These are phyloP conservation scores for Amazona guildingii DNA, from an alignment of 2,113 vertebrate species.

Conservation along the genomic window DNA sequence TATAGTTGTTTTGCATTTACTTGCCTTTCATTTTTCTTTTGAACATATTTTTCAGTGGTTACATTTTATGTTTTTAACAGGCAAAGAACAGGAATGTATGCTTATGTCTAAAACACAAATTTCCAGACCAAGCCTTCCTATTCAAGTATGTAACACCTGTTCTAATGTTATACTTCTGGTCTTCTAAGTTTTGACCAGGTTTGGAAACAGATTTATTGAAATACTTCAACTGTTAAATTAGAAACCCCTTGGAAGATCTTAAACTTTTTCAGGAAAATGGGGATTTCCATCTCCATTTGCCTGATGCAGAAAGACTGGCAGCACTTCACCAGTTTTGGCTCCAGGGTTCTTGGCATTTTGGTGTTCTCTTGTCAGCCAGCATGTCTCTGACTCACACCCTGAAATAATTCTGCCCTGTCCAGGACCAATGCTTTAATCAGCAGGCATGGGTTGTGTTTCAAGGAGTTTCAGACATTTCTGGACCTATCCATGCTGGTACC, in stretches of 20 bases:
- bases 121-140: background rate
- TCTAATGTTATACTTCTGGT: background rate
- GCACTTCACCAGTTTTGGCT: fast-evolving
- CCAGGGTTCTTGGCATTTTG: background rate
- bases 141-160: background rate
- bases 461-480: background rate
- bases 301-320: background rate
- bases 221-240: background rate
- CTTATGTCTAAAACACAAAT: background rate
- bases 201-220: background rate
- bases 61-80: background rate
- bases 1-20: background rate
- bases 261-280: background rate
- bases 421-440: background rate
- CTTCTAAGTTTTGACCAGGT: background rate
- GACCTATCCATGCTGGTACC: no score
- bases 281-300: background rate
- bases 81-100: background rate
- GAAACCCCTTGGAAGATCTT: background rate
- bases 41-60: background rate
- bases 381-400: background rate
- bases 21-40: background rate
- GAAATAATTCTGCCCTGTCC: background rate
- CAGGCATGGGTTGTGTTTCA: background rate
- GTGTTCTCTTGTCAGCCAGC: background rate